Evolutionary conservation across 2,888 invertebrate genomes (phyloP).

Genomic region (Agelastica alni): DNA sequence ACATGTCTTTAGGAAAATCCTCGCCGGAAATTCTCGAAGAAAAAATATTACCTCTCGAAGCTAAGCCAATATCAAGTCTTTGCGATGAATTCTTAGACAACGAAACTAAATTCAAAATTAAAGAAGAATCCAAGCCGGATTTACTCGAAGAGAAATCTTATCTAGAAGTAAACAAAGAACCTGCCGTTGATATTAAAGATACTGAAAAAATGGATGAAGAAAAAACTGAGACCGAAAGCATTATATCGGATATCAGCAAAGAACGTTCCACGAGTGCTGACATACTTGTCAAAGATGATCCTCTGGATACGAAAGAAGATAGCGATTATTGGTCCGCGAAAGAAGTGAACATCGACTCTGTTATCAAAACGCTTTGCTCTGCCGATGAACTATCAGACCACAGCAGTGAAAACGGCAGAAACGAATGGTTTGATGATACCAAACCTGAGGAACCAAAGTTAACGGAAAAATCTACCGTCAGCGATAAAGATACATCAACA

Average conservation of each 20-base stretch:
- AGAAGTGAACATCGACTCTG: conserved; percentile 79
- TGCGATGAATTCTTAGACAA: conserved; percentile 14
- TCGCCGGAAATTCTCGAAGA: conserved; percentile 37
- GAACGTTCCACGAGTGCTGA: conserved; percentile 49
- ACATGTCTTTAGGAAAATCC: conserved; percentile 47
- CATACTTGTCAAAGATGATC: conserved; percentile 56
- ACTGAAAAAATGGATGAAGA: conserved; percentile 52
- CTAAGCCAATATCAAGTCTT: background rate
- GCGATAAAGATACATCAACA: conserved; percentile 15
- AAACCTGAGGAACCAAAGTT: conserved; percentile 27
- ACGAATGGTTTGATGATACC: conserved; percentile 42
- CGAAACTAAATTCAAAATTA: conserved; percentile 13
- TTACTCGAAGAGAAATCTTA: conserved; percentile 24
- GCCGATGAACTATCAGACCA: conserved; percentile 57
- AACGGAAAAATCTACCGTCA: conserved; percentile 6
- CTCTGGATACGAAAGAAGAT: conserved; percentile 59
- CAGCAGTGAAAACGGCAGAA: conserved; percentile 50
- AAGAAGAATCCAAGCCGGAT: conserved; percentile 16
- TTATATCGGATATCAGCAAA: conserved; percentile 51
- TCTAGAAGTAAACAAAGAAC: conserved; percentile 35
- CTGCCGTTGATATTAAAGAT: conserved; percentile 49
- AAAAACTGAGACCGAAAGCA: conserved; percentile 51
- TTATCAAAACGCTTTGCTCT: conserved; percentile 73
- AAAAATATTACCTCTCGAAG: conserved; percentile 14
- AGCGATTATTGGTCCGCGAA: conserved; percentile 76